Conservation (phyloP, 2,888 invertebrate genomes). For the Nemotelus nigrinus region DNA sequence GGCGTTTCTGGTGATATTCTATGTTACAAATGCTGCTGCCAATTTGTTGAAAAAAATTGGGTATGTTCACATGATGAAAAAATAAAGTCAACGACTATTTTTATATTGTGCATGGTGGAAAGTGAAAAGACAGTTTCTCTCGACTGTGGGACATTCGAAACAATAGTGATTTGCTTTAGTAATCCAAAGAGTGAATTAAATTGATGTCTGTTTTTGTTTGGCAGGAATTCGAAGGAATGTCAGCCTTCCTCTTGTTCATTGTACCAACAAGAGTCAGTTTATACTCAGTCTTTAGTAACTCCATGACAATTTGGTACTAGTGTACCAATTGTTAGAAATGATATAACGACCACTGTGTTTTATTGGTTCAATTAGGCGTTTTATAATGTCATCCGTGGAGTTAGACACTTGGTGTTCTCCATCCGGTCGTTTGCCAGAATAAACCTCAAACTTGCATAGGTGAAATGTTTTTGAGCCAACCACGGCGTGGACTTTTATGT, state of each 20-base stretch:
- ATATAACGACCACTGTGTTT: too few relatives aligned
- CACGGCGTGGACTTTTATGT: too few relatives aligned
- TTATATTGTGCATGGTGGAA: background rate
- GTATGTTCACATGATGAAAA: background rate
- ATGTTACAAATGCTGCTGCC: conserved; percentile 36
- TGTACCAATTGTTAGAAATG: conserved; percentile 33
- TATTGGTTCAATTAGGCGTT: too few relatives aligned
- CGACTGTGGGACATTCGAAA: conserved; percentile 41
- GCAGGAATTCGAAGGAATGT: conserved; percentile 41
- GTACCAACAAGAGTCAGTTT: conserved; percentile 49
- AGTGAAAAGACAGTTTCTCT: conserved; percentile 22
- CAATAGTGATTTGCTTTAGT: conserved; percentile 20
- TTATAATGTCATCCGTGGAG: too few relatives aligned
- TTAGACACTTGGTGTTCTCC: too few relatives aligned
- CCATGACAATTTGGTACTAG: conserved; percentile 15
- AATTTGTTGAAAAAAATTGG: conserved; percentile 47
- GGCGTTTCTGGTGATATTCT: background rate
- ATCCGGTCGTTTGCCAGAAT: too few relatives aligned
- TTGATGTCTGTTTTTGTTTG: conserved; percentile 30
- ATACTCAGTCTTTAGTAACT: conserved; percentile 46
- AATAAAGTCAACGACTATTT: background rate
- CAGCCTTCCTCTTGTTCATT: conserved; percentile 48
- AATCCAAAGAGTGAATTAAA: conserved; percentile 35
- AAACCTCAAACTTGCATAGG: too few relatives aligned
- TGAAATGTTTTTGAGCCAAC: too few relatives aligned